Base-by-base conservation (phyloP, 2,113 vertebrate species). In the Pantherophis guttatus region DNA sequence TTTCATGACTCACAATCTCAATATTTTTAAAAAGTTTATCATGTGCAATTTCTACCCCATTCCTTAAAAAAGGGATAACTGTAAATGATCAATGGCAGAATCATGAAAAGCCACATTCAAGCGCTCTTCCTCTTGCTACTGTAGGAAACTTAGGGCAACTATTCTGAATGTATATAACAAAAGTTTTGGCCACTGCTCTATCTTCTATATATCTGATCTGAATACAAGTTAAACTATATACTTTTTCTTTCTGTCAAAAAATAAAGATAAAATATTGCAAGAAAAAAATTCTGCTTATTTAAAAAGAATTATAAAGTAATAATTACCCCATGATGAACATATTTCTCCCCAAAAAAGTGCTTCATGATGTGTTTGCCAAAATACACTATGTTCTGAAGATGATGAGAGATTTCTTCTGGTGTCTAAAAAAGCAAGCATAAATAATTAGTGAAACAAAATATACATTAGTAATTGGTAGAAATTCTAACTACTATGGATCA, bases 361-460 rank as follows among this genome's bases (percentile, higher is more conserved):
- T 98, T 99, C 99, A 99, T 99, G 85, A 99, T 98, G n/a, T 99
- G 98, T 97, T 98, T 99, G 96, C 98, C 98, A 13, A 99, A 99
- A 97, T 99, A 98, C 48, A 99, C 98, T 0, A 99, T 99, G 98
- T 98, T 99, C 96, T 99, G 99, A 86, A 99, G 98, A 95, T 99
- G 99, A 85, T 98, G 98, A 81, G 98, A 98, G 90, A 99, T 98
- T 97, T 99, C 99, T 95, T 99, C 98, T 5, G 98, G 97, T 90
- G 97, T 97, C 98, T 98, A 94, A 24, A 97, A 98, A 8, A 98
- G 94, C 96, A 70, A 52, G 91, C 59, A 29, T 7, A 2, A 87
- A 86, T 85, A 57, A 15, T 85, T 3, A 54, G n/a, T 13, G n/a
- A 86, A 9, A 85, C 90, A 65, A 87, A 44, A 44, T 44, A 91